Evolutionary conservation across 2,797 vertebrate species (phyloP), one percentile per base, ranked within the genome.

Genomic region (Coregonus ussuriensis): DNA sequence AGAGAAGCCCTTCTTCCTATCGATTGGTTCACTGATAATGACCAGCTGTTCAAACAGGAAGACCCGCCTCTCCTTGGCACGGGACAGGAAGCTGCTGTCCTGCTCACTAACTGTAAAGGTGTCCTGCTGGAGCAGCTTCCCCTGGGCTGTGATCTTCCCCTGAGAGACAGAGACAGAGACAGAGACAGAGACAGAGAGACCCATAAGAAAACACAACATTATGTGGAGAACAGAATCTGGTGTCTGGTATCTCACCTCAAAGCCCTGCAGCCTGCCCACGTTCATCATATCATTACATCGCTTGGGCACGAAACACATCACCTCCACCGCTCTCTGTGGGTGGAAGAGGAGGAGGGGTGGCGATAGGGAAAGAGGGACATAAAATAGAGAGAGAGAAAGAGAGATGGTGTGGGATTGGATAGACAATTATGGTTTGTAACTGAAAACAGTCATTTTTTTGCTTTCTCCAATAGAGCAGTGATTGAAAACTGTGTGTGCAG

Each of bases 211-310:
- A 1, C 18, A 47, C n/a, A 70, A 3, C 68, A 68, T 41, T 6
- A 33, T 13, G 41, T 47, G 41, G 14, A 69, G 16, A 41, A n/a
- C 67, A 47, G 41, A 47, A 9, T 47, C 41, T 47, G 41, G 41
- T 47, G 41, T 47, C 9, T 3, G 41, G 9, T 47, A 31, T 72
- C 83, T 72, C 92, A 97, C 96, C 95, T 97, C 96, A 87, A 97
- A 97, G 31, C 96, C 96, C 78, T 96, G 96, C 15, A 97, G 95
- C 54, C 96, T 91, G 70, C 96, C 96, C 75, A 97, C 93, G 53
- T 96, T 97, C 96, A 97, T 97, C 96, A 97, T 97, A 79, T 97
- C 96, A 13, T 97, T 96, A 82, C 96, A 97, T 77, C 95, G 95
- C 84, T 96, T 96, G 74, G 96, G 96, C 81, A 97, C 96, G 5